Evolutionary conservation across 2,888 invertebrate genomes (phyloP).

Genomic region (Andrena flavipes): DNA sequence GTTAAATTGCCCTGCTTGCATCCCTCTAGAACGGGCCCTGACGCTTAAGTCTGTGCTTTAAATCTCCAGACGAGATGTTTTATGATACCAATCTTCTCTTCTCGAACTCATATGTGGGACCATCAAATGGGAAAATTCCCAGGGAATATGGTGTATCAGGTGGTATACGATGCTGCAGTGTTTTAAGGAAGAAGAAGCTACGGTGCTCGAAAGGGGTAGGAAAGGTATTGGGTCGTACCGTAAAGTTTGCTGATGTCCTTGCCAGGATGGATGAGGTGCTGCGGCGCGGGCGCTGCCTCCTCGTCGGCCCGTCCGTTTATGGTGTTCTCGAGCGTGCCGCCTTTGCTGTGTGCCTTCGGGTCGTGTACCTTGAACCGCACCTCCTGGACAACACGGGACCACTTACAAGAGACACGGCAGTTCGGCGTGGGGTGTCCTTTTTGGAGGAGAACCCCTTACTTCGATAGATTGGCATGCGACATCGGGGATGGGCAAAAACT

Average conservation of each 20-base stretch:
- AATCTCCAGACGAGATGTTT: neutral
- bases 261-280: conserved; percentile 94
- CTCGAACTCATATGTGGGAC: neutral
- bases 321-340: conserved; percentile 95
- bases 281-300: conserved; percentile 88
- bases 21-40: too few relatives aligned
- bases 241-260: conserved; percentile 97
- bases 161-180: neutral
- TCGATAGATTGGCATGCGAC: conserved; percentile 79
- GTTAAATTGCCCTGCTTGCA: too few relatives aligned
- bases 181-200: neutral
- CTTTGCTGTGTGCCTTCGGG: conserved; percentile 97
- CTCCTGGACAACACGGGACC: conserved; percentile 90
- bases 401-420: conserved; percentile 86
- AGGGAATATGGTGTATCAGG: neutral
- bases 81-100: conserved; percentile 4
- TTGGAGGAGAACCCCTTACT: conserved; percentile 78
- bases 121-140: neutral
- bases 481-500: conserved; percentile 62
- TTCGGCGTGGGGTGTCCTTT: conserved; percentile 81
- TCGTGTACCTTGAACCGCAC: conserved; percentile 98
- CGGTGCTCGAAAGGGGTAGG: neutral
- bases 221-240: conserved; percentile 83
- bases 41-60: neutral
- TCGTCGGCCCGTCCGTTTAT: conserved; percentile 92